Evolutionary conservation across 2,797 vertebrate species (phyloP).

Genomic region (Acanthurus lineatus): DNA sequence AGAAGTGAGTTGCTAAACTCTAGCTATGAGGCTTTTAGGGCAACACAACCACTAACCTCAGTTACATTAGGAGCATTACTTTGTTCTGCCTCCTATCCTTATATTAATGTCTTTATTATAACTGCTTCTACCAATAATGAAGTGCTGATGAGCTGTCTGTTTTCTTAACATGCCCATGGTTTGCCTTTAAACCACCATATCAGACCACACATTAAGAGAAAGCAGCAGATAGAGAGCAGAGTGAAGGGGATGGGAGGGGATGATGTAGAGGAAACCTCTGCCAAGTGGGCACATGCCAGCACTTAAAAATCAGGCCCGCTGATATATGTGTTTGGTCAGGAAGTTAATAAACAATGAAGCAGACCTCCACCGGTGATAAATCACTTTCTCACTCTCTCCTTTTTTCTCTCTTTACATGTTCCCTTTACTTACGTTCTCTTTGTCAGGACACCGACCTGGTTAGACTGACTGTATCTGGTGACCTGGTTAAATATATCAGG

Average conservation of each 20-base stretch:
- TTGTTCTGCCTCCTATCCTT: constrained; percentile 12
- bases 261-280: constrained; percentile 28
- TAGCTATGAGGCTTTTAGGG: background rate
- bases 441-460: constrained; percentile 32
- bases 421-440: background rate
- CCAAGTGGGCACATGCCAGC: constrained; percentile 68
- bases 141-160: constrained; percentile 53
- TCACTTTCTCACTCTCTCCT: background rate
- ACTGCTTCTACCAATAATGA: constrained; percentile 61
- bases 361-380: constrained; percentile 23
- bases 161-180: constrained; percentile 50
- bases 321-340: constrained; percentile 50
- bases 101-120: constrained; percentile 52
- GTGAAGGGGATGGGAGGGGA: background rate
- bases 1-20: background rate
- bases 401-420: background rate
- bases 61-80: constrained; percentile 3
- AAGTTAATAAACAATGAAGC: constrained; percentile 60
- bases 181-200: constrained; percentile 36
- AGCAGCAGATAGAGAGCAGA: constrained; percentile 35
- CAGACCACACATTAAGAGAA: constrained; percentile 42
- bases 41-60: background rate
- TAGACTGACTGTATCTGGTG: background rate
- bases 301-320: constrained; percentile 49
- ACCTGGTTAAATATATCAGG: constrained; percentile 19